phyloP scores from a whole-genome alignment of 2,113 vertebrate genomes.

The Crotalus viridis region DNA sequence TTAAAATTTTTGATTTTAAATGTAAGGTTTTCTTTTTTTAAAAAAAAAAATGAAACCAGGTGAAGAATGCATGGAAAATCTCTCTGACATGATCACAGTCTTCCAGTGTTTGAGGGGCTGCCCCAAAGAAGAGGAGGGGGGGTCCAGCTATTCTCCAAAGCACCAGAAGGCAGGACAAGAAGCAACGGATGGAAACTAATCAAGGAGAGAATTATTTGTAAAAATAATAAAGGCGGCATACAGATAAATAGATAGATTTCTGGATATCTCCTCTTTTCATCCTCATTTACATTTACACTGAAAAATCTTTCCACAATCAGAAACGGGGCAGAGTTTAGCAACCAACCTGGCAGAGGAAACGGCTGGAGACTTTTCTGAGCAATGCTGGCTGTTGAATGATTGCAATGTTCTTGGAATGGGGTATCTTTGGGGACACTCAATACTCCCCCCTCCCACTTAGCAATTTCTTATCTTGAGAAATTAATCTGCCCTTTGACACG shows the following conservation, averaged over 20 bases:
- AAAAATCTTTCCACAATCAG: not conserved
- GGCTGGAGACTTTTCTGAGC: not conserved
- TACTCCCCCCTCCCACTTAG: not conserved
- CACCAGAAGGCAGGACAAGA: too few species aligned
- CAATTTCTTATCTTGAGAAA: conserved; percentile 32
- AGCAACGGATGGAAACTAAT: not conserved
- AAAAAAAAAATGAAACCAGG: too few species aligned
- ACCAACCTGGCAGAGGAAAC: not conserved
- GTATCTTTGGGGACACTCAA: not conserved
- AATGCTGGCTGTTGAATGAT: not conserved
- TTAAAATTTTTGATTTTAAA: not conserved
- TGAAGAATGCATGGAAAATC: too few species aligned
- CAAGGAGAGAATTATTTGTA: not conserved
- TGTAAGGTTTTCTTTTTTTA: not conserved
- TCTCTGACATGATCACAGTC: not conserved
- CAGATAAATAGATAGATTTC: not conserved
- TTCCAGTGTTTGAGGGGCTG: not conserved
- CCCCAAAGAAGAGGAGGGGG: not conserved
- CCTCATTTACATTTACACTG: not conserved
- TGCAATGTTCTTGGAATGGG: not conserved
- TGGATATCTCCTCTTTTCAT: not conserved
- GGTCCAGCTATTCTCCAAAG: too few species aligned
- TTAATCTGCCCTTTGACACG: conserved; percentile 43
- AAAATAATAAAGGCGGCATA: not conserved
- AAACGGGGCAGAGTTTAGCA: not conserved